These are phyloP conservation scores for Paguma larvata DNA, from an alignment of 2,797 vertebrate species.

Conservation along the genomic window DNA sequence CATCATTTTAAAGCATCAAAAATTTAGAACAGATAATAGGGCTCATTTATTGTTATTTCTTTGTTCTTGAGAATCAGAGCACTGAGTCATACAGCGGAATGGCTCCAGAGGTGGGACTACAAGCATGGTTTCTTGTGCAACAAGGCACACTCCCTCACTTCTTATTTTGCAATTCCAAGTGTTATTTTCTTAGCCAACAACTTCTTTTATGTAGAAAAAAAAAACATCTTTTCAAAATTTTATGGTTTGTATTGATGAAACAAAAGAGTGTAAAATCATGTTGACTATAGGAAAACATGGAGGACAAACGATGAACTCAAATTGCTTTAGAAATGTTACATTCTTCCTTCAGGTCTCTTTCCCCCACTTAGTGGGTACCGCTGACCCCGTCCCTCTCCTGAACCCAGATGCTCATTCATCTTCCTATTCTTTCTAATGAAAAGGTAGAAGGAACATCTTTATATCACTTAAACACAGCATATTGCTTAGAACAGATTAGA, in stretches of 20 bases:
- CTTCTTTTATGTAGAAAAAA: background rate
- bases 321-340: background rate
- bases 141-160: background rate
- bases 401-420: background rate
- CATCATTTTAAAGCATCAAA: background rate
- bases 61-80: background rate
- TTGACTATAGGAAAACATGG: background rate
- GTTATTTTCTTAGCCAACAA: background rate
- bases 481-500: background rate
- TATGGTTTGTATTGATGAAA: background rate
- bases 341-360: background rate
- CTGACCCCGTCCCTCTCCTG: background rate
- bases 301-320: background rate
- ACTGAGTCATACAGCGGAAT: background rate
- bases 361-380: background rate
- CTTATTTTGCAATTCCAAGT: background rate
- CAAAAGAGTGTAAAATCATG: background rate
- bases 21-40: background rate
- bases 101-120: background rate
- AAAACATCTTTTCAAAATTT: background rate
- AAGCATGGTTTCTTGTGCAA: background rate
- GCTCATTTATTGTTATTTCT: background rate
- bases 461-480: background rate
- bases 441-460: background rate
- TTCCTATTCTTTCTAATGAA: background rate